phyloP scores from a whole-genome alignment of 2,888 invertebrate genomes.

The Notodromas monacha region DNA sequence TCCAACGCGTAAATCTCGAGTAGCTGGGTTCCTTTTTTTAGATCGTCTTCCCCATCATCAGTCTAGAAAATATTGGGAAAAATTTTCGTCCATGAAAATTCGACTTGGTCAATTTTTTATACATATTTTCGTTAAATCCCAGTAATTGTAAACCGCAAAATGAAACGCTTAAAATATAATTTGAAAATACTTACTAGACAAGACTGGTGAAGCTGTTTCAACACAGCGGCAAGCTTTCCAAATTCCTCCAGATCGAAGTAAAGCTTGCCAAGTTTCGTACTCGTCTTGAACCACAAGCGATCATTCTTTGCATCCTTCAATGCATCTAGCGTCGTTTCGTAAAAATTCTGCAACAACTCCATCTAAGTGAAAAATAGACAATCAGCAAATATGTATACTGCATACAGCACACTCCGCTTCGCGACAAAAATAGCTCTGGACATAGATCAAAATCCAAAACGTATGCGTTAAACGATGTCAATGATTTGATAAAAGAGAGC shows the following conservation, averaged over 20 bases:
- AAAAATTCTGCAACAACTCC: conserved; percentile 89
- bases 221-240: conserved; percentile 67
- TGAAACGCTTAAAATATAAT: conserved; percentile 4
- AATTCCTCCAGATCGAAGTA: conserved; percentile 68
- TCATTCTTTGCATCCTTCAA: conserved; percentile 95
- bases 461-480: no score
- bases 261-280: conserved; percentile 87
- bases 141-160: not conserved
- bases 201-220: conserved; percentile 83
- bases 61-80: conserved; percentile 26
- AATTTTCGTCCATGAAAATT: no score
- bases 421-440: not conserved
- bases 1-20: conserved; percentile 93
- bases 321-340: conserved; percentile 78
- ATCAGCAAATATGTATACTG: conserved; percentile 6
- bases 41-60: conserved; percentile 84
- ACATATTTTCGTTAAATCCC: no score
- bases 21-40: conserved; percentile 87
- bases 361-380: conserved; percentile 26
- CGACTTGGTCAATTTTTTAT: no score
- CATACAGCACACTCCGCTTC: no score
- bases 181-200: conserved; percentile 34
- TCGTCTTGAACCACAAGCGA: conserved; percentile 96
- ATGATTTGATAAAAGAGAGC: no score
- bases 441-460: conserved; percentile 6